A percentile compares a stretch with the other conserved stretches of the same genome.
phyloP scores from a whole-genome alignment of 2,113 vertebrate species.

The Monopterus albus region DNA sequence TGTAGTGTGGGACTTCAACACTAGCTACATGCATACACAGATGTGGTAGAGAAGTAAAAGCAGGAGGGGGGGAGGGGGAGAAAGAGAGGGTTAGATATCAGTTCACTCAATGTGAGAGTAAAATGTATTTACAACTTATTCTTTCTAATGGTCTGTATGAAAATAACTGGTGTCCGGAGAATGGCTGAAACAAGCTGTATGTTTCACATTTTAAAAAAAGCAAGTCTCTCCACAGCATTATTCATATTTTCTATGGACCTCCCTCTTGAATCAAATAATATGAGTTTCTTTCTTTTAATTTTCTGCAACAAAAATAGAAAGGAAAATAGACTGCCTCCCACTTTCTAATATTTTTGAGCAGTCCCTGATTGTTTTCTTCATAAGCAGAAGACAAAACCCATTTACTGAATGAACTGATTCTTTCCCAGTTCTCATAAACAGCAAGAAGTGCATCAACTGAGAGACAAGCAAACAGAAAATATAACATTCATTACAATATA shows the following conservation, averaged over 20 bases:
- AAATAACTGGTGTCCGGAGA: not conserved
- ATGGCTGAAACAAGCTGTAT: too few species aligned
- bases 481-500: constrained; percentile 21
- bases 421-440: not conserved
- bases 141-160: not conserved
- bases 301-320: not conserved
- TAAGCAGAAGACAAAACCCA: not conserved
- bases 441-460: constrained; percentile 1
- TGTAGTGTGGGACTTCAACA: constrained; percentile 11
- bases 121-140: not conserved
- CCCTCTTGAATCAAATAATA: not conserved
- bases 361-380: not conserved
- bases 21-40: constrained; percentile 30
- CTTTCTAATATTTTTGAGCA: not conserved
- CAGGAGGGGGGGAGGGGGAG: not conserved
- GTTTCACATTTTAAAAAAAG: not conserved
- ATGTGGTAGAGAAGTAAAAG: not conserved
- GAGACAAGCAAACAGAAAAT: constrained; percentile 29
- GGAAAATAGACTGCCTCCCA: not conserved
- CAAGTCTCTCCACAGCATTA: not conserved
- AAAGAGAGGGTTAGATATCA: constrained; percentile 24
- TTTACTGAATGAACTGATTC: constrained; percentile 26
- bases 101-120: constrained; percentile 4
- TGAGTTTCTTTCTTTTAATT: not conserved
- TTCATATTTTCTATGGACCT: not conserved